Evolutionary conservation across 2,888 invertebrate species (phyloP).

Genomic region (Lottia scabra): DNA sequence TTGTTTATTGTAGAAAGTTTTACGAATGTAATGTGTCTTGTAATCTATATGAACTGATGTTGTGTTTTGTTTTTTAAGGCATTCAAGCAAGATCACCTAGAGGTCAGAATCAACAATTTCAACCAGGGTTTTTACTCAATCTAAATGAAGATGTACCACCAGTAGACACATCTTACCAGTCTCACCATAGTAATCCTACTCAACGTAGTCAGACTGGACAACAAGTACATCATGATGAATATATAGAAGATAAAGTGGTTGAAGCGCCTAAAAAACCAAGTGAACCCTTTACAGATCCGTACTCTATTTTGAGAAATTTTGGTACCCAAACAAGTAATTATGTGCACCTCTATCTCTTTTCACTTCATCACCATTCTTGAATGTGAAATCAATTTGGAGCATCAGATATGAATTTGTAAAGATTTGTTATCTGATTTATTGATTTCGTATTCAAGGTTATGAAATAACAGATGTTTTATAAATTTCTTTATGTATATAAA

Average conservation of each 20-base stretch:
- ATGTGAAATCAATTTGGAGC: no score
- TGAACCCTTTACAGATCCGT: conserved; percentile 36
- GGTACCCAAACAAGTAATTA: conserved; percentile 57
- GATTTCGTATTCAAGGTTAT: no score
- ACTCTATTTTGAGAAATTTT: conserved; percentile 55
- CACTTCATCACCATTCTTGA: background rate
- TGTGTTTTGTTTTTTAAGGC: no score
- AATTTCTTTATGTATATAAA: no score
- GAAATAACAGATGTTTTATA: no score
- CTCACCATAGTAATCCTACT: background rate
- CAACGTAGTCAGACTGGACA: background rate
- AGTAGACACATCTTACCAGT: background rate
- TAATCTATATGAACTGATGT: no score
- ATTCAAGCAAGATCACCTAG: no score
- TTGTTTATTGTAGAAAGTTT: no score
- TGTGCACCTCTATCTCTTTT: conserved; percentile 1
- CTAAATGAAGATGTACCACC: background rate
- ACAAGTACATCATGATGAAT: conserved; percentile 1
- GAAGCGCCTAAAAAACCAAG: conserved; percentile 19
- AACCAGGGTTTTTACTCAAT: background rate
- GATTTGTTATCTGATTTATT: no score
- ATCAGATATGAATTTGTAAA: no score
- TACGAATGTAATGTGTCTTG: no score
- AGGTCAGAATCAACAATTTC: no score
- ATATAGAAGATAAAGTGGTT: background rate